Percentiles rank a stretch among this genome's conserved stretches.
Evolutionary conservation across 2,797 vertebrate genomes (phyloP).

Genomic region (Agapornis canus): DNA sequence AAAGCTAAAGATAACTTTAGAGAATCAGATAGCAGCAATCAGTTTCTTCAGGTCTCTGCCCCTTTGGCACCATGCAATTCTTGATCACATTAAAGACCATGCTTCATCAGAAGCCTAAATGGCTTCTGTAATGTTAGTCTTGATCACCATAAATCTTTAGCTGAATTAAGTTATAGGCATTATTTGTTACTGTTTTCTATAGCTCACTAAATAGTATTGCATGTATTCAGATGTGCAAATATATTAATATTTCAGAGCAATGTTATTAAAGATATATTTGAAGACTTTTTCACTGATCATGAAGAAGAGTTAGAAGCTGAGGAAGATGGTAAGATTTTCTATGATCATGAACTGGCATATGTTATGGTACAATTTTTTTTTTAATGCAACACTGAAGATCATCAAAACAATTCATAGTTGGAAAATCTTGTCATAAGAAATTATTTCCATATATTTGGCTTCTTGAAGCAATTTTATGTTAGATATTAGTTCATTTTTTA

Average conservation of each 20-base stretch:
- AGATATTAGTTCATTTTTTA: not conserved
- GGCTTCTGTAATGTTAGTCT: not conserved
- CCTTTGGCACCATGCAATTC: not conserved
- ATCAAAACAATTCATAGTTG: not conserved
- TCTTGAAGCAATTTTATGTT: not conserved
- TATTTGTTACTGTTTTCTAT: not conserved
- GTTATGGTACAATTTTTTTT: not conserved
- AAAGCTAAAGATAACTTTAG: not conserved
- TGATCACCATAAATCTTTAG: not conserved
- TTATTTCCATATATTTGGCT: not conserved
- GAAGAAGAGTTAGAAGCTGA: not conserved
- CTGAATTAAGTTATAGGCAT: not conserved
- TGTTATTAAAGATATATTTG: slow-evolving; percentile 18
- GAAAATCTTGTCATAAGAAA: not conserved
- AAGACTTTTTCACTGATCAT: slow-evolving; percentile 38
- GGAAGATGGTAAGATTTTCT: not conserved
- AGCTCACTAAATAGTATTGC: not conserved
- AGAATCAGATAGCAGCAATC: not conserved
- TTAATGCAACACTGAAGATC: not conserved
- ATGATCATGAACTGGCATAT: not conserved
- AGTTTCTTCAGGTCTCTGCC: not conserved
- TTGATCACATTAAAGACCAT: not conserved
- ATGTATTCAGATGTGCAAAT: not conserved
- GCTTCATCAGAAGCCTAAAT: not conserved
- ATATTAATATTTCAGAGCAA: slow-evolving; percentile 16